phyloP scores from a whole-genome alignment of 2,888 invertebrate species.

The Teleogryllus oceanicus region DNA sequence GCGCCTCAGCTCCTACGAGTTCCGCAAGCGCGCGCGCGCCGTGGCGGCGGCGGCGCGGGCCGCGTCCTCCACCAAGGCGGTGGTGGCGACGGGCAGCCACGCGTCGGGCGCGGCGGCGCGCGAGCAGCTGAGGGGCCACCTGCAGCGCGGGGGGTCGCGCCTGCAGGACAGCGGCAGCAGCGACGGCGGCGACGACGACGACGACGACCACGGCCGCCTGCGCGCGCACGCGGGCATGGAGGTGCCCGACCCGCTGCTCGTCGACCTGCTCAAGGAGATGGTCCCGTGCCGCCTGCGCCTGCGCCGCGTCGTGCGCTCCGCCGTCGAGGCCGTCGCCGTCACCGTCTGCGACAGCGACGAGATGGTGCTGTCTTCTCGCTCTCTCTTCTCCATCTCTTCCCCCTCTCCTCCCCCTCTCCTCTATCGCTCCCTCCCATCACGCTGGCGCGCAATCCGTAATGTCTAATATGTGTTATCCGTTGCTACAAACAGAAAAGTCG shows the following conservation, averaged over 20 bases:
- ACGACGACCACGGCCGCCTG: background rate
- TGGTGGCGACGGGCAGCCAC: background rate
- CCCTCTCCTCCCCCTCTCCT: too few species aligned
- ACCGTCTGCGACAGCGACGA: too few species aligned
- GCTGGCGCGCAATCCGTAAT: too few species aligned
- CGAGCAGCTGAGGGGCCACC: background rate
- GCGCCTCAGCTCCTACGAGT: background rate
- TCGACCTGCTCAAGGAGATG: background rate
- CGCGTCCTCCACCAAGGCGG: background rate
- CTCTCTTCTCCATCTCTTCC: too few species aligned
- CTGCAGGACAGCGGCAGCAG: background rate
- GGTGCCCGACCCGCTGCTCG: background rate
- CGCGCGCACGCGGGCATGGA: background rate
- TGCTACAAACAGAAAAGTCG: too few species aligned
- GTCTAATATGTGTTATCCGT: too few species aligned
- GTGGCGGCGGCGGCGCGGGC: background rate
- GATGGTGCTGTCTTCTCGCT: too few species aligned
- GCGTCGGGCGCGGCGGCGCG: background rate
- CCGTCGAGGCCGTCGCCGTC: background rate
- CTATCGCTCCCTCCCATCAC: too few species aligned
- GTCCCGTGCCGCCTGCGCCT: background rate
- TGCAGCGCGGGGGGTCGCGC: background rate
- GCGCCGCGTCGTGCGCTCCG: background rate
- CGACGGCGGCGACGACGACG: background rate
- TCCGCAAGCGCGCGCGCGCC: background rate